A percentile compares a stretch with the other conserved stretches of the same genome.
Conservation (phyloP, 2,797 vertebrate genomes). For the Hypotaenidia okinawae region DNA sequence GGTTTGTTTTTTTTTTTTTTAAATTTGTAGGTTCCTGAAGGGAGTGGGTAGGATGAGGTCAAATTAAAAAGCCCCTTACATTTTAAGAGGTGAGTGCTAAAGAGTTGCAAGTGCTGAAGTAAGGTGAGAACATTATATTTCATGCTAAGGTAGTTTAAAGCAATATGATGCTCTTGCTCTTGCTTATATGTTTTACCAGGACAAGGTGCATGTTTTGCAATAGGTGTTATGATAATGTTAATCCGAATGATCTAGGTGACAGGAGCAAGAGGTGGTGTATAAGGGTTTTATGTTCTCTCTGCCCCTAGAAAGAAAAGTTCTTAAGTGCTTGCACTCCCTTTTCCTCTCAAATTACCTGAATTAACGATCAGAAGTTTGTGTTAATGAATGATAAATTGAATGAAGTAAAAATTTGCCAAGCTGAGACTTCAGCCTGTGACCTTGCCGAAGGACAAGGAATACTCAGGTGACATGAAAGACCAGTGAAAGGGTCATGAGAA, state of each 20-base stretch:
- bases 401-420: not conserved
- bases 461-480: not conserved
- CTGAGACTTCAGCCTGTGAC: not conserved
- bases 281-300: not conserved
- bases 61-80: not conserved
- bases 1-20: accelerated
- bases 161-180: not conserved
- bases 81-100: not conserved
- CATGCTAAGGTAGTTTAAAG: not conserved
- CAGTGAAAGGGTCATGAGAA: not conserved
- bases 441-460: not conserved
- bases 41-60: not conserved
- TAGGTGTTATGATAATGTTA: not conserved
- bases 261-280: not conserved
- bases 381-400: not conserved
- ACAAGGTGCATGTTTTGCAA: not conserved
- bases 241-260: not conserved
- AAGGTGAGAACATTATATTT: not conserved
- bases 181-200: not conserved
- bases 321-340: not conserved
- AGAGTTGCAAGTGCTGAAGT: not conserved
- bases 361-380: not conserved
- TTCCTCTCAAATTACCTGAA: not conserved
- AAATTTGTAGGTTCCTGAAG: not conserved
- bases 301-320: not conserved